phyloP scores from a whole-genome alignment of 2,888 invertebrate genomes.

The Norana najaformis region DNA sequence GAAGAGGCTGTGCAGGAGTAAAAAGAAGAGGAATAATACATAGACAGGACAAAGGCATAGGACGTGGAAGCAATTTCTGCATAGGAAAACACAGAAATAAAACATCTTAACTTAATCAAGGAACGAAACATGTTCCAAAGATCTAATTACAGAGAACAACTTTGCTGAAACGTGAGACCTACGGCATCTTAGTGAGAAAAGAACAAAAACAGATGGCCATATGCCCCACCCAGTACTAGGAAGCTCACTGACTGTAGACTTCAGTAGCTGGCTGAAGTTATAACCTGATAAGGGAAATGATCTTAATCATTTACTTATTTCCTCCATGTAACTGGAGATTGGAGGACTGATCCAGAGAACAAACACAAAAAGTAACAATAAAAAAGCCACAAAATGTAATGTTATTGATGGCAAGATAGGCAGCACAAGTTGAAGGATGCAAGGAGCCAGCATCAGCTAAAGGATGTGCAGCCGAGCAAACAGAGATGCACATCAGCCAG shows the following conservation, averaged over 20 bases:
- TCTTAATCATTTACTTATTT: not conserved
- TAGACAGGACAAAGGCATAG: not conserved
- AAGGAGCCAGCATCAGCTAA: not conserved
- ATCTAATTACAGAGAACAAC: not conserved
- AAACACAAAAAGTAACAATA: not conserved
- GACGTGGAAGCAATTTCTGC: not conserved
- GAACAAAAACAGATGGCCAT: slow-evolving; percentile 13
- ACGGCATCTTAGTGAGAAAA: not conserved
- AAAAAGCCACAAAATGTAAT: not conserved
- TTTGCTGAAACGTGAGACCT: not conserved
- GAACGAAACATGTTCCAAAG: not conserved
- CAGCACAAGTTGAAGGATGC: not conserved
- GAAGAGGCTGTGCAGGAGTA: not conserved
- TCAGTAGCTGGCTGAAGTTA: not conserved
- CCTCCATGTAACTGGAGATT: not conserved
- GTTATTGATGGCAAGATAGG: not conserved
- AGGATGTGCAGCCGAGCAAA: not conserved
- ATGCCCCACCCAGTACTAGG: not conserved
- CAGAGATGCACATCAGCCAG: not conserved
- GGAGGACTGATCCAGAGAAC: not conserved
- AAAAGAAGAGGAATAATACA: not conserved
- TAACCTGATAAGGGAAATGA: slow-evolving; percentile 13
- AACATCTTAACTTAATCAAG: not conserved
- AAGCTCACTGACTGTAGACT: not conserved
- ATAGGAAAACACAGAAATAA: not conserved